Conservation (phyloP, 2,797 vertebrate species). For the Glossophaga mutica region DNA sequence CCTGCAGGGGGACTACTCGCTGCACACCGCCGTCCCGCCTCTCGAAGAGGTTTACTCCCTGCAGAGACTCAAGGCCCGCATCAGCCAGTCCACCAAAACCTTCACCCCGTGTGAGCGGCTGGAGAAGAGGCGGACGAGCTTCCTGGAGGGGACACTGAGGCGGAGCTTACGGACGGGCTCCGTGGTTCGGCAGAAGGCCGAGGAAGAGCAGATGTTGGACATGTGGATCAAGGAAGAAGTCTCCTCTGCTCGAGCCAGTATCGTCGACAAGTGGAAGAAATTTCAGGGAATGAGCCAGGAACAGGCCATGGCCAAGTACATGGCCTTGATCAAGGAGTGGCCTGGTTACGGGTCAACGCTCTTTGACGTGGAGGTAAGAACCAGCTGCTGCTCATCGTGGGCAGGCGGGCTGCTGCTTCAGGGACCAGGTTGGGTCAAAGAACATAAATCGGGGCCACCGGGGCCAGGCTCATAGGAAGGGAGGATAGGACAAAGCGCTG, state of each 20-base stretch:
- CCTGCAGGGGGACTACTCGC: slow-evolving; percentile 87
- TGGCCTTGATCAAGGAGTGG: slow-evolving; percentile 96
- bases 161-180: slow-evolving; percentile 93
- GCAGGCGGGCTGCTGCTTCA: rapidly evolving
- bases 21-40: slow-evolving; percentile 83
- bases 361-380: slow-evolving; percentile 94
- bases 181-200: slow-evolving; percentile 86
- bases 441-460: rapidly evolving
- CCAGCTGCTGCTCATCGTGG: rapidly evolving
- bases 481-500: rapidly evolving
- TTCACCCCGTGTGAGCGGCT: slow-evolving; percentile 83
- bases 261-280: slow-evolving; percentile 96
- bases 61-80: slow-evolving; percentile 89
- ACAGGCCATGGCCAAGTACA: slow-evolving; percentile 96
- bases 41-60: slow-evolving; percentile 93
- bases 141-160: slow-evolving; percentile 94
- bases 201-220: slow-evolving; percentile 93
- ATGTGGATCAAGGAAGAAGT: slow-evolving; percentile 95
- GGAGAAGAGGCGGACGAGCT: slow-evolving; percentile 93
- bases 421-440: rapidly evolving
- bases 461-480: rapidly evolving
- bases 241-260: slow-evolving; percentile 86
- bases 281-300: slow-evolving; percentile 93
- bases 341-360: slow-evolving; percentile 95
- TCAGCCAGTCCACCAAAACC: slow-evolving; percentile 90